Evolutionary conservation across 2,113 vertebrate genomes (phyloP), one percentile per base, ranked within the genome.

Genomic region (Sander lucioperca): DNA sequence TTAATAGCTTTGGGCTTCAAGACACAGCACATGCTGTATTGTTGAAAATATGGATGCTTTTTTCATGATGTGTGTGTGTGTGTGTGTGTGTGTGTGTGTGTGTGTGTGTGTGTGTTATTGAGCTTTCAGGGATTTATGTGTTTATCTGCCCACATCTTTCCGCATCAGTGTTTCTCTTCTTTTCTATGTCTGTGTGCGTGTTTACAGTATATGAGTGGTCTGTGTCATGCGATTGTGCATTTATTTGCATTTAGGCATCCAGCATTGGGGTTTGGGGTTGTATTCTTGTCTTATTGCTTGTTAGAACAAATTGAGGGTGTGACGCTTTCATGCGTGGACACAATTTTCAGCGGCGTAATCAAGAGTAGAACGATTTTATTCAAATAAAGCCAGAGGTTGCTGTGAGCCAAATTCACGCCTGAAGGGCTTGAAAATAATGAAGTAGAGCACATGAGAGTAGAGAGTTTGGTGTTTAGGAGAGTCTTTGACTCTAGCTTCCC

Each of bases 241-340:
- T 70, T 67, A 58, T 80, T 84, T 85, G 56, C 72, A 48, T 81
- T 57, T n/a, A 57, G 66, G 39, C 67, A 39, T 16, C 47, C 45
- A n/a, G 56, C 10, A 0, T 15, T 61, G 25, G 69, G 58, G 19
- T 65, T 83, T 85, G 2, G 15, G 30, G 74, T 86, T 84, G 81
- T 81, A 47, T 70, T 83, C 59, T 75, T 74, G 54, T 89, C 53
- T 77, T 78, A 81, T 65, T 75, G 71, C 90, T 88, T 86, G 87
- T 90, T 86, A 82, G 79, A 86, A 82, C 80, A 89, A 89, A 91
- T 87, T 85, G 85, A 86, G 79, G 83, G 84, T 86, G 80, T 80
- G 84, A 86, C 56, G 73, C 86, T 43, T 77, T 75, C 87, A 80
- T 86, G 86, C 61, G 58, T 80, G 68, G 75, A 81, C 3, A 53